Evolutionary conservation across 1,140 invertebrate genomes (phyloP).

Genomic region (Lasioglossum baleicum): DNA sequence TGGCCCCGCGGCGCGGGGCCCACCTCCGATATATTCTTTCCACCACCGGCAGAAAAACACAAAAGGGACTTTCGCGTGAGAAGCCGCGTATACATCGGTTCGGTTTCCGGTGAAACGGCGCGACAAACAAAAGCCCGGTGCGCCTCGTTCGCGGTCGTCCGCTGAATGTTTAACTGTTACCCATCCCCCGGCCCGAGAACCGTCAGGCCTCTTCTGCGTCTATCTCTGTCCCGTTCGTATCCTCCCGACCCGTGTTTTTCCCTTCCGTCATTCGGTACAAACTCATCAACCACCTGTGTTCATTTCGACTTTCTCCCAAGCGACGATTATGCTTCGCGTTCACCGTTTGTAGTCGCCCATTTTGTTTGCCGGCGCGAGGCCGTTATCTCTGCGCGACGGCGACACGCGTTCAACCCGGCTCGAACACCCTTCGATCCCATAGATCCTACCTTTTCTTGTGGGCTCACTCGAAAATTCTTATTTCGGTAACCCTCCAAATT

Average conservation of each 20-base stretch:
- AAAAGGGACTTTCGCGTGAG: constrained; percentile 69
- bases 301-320: constrained; percentile 60
- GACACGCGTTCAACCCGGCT: neutral
- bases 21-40: constrained; percentile 38
- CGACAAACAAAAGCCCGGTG: constrained; percentile 68
- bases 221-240: neutral
- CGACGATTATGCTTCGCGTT: constrained; percentile 48
- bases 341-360: constrained; percentile 10
- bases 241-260: constrained; percentile 15
- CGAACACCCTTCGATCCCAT: neutral
- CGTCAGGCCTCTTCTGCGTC: neutral
- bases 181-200: neutral
- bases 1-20: constrained; percentile 50
- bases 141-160: constrained; percentile 60
- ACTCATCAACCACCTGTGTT: constrained; percentile 74
- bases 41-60: constrained; percentile 45
- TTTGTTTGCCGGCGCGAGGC: constrained; percentile 21
- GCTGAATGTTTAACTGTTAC: constrained; percentile 65
- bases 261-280: constrained; percentile 62
- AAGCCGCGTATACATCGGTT: constrained; percentile 62
- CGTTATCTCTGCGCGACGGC: constrained; percentile 17
- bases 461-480: no score
- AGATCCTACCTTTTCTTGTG: no score
- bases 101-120: constrained; percentile 72
- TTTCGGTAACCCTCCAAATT: no score